A percentile compares a stretch with the other conserved stretches of the same genome.
These are phyloP conservation scores for Baryphthengus martii DNA, from an alignment of 2,113 vertebrate species.

Conservation along the genomic window DNA sequence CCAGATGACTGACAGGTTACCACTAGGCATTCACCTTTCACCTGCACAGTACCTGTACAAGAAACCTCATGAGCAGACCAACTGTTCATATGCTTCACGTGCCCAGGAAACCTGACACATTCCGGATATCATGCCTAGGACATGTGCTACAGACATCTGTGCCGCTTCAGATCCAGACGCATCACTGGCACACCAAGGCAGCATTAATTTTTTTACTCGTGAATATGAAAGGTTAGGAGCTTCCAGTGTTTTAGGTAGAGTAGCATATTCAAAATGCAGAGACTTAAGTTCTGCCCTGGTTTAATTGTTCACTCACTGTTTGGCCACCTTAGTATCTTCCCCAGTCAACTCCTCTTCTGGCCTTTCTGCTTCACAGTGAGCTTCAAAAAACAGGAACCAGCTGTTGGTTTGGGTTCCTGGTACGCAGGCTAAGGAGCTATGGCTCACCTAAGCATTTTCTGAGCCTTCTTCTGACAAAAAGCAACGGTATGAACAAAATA, in stretches of 20 bases:
- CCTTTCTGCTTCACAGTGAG: not conserved
- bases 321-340: not conserved
- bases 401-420: not conserved
- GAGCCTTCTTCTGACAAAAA: not conserved
- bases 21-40: not conserved
- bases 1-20: not conserved
- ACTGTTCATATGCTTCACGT: rapidly evolving
- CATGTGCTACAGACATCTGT: not conserved
- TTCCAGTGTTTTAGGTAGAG: not conserved
- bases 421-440: not conserved
- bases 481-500: not conserved
- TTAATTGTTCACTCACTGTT: not conserved
- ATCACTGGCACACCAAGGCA: not conserved
- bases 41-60: not conserved
- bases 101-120: not conserved
- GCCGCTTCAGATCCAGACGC: not conserved
- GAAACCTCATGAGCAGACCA: not conserved
- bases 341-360: not conserved
- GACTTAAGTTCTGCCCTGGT: not conserved
- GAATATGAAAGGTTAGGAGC: not conserved
- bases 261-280: not conserved
- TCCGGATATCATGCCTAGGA: rapidly evolving
- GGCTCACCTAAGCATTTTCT: not conserved
- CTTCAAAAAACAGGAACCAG: not conserved
- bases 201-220: not conserved